Evolutionary conservation across 2,888 invertebrate species (phyloP).

Genomic region (Xanthia icteritia): DNA sequence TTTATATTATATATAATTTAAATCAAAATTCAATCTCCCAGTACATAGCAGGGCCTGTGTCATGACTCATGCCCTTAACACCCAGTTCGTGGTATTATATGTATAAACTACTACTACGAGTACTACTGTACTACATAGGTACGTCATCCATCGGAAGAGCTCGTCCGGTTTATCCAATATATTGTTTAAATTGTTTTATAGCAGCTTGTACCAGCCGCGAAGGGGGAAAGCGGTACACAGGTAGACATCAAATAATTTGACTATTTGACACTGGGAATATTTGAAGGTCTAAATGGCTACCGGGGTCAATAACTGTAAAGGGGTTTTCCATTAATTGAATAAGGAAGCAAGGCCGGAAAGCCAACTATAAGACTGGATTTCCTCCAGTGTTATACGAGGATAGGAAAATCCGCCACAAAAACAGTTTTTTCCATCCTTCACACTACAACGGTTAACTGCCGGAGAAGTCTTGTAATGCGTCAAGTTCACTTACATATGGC

Average conservation of each 20-base stretch:
- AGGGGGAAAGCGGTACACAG: conserved; percentile 28
- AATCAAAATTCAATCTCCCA: neutral
- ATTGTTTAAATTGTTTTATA: conserved; percentile 46
- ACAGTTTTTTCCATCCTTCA: too few species aligned
- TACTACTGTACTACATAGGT: neutral
- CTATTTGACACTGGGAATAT: conserved; percentile 2
- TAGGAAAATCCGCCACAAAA: neutral
- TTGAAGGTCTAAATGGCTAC: neutral
- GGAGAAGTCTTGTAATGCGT: neutral
- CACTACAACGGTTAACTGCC: neutral
- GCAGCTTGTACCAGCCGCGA: neutral
- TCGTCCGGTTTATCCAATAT: conserved; percentile 44
- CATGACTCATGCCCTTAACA: neutral
- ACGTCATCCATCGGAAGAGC: conserved; percentile 46
- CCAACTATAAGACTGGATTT: neutral
- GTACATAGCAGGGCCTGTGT: too few species aligned
- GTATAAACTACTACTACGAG: neutral
- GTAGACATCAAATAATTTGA: conserved; percentile 8
- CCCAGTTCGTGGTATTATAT: neutral
- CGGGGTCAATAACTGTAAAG: neutral
- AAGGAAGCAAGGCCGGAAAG: neutral
- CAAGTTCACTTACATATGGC: neutral
- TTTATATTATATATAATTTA: too few species aligned
- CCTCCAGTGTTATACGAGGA: neutral
- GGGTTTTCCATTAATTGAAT: neutral